phyloP scores from a whole-genome alignment of 2,888 invertebrate species.

The Opisthograptis luteolata region DNA sequence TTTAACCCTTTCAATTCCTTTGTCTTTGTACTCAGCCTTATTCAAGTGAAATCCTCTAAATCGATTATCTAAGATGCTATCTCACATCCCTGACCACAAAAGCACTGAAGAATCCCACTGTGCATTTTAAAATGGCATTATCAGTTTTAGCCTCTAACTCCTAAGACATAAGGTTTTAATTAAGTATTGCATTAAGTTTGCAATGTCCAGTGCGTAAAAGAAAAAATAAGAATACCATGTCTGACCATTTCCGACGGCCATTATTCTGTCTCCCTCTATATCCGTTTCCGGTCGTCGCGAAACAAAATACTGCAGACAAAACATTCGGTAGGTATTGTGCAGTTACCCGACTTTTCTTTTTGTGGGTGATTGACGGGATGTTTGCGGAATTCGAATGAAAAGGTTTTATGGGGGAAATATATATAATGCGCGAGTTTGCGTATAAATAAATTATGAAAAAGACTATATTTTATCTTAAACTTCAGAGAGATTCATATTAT shows the following conservation, averaged over 20 bases:
- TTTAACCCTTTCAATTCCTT: not conserved
- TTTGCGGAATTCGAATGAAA: slow-evolving; percentile 18
- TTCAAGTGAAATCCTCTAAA: slow-evolving; percentile 19
- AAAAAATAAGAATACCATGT: slow-evolving; percentile 81
- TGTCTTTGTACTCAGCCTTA: not conserved
- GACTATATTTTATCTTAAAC: too few relatives aligned
- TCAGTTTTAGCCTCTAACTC: slow-evolving; percentile 33
- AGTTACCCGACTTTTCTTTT: slow-evolving; percentile 29
- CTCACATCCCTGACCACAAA: slow-evolving; percentile 48
- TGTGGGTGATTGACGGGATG: slow-evolving; percentile 34
- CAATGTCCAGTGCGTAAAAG: slow-evolving; percentile 73
- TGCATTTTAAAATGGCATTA: slow-evolving; percentile 14
- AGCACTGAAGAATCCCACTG: slow-evolving; percentile 24
- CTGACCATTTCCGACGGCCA: slow-evolving; percentile 84
- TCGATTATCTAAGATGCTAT: slow-evolving; percentile 39
- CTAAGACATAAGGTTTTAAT: slow-evolving; percentile 30
- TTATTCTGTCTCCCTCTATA: slow-evolving; percentile 84
- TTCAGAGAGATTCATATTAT: too few relatives aligned
- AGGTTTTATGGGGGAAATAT: slow-evolving; percentile 1
- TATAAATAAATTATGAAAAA: too few relatives aligned
- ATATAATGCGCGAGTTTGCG: not conserved
- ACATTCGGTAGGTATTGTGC: slow-evolving; percentile 39
- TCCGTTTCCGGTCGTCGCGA: slow-evolving; percentile 82
- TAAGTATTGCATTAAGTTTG: slow-evolving; percentile 63
- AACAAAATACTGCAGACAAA: slow-evolving; percentile 79